Percentiles rank a stretch among this genome's conserved stretches.
Conservation (phyloP, 2,888 invertebrate genomes). For the Cheilosia grossa region DNA sequence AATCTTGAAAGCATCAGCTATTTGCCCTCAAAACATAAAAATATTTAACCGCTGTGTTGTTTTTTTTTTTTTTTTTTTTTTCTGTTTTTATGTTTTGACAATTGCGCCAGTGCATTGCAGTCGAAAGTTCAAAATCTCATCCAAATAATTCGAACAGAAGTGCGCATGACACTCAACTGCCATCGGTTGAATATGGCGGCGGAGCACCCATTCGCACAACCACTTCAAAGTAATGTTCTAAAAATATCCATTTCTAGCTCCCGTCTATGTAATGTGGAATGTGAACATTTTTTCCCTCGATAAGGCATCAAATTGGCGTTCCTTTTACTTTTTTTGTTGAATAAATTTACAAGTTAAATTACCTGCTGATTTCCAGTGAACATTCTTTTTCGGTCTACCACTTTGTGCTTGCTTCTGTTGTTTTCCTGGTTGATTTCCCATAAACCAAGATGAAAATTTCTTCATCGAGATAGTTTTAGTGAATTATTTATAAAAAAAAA, state of each 20-base stretch:
- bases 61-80: neutral
- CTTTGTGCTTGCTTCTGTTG: slow-evolving; percentile 83
- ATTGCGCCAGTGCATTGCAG: slow-evolving; percentile 31
- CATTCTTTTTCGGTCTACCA: slow-evolving; percentile 88
- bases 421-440: slow-evolving; percentile 88
- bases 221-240: slow-evolving; percentile 74
- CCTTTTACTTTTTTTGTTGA: neutral
- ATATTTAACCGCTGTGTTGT: neutral
- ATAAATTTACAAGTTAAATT: slow-evolving; percentile 77
- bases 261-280: slow-evolving; percentile 75
- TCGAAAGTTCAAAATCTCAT: slow-evolving; percentile 35
- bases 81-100: slow-evolving; percentile 45
- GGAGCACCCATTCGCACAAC: slow-evolving; percentile 69
- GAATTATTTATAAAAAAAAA: slow-evolving; percentile 6
- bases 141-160: slow-evolving; percentile 10
- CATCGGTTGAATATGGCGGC: slow-evolving; percentile 46
- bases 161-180: slow-evolving; percentile 66
- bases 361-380: slow-evolving; percentile 95
- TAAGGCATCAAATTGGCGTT: slow-evolving; percentile 36
- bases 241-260: slow-evolving; percentile 76
- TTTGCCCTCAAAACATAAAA: slow-evolving; percentile 15
- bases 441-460: slow-evolving; percentile 78
- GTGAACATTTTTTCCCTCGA: slow-evolving; percentile 42
- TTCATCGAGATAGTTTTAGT: slow-evolving; percentile 53
- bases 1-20: neutral